Conservation (phyloP, 2,113 vertebrate genomes). For the Butorides virescens region DNA sequence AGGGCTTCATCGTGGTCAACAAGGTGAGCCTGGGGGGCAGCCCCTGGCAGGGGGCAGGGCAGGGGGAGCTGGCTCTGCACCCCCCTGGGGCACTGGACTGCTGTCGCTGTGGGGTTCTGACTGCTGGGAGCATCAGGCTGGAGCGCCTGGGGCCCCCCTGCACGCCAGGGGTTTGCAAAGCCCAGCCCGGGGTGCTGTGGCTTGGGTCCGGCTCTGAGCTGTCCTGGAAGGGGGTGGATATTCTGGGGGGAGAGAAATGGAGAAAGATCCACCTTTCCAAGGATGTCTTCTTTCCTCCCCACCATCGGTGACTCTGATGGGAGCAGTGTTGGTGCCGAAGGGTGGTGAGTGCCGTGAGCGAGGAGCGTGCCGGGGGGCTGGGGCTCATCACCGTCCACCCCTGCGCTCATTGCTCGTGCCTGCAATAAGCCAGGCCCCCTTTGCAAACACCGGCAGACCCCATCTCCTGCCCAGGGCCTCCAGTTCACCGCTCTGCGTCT, state of each 20-base stretch:
- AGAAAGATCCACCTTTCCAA: neutral
- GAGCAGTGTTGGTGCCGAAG: neutral
- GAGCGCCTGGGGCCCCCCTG: neutral
- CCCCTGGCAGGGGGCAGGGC: no score
- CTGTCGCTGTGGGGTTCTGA: accelerated
- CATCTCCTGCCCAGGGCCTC: neutral
- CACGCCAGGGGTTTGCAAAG: neutral
- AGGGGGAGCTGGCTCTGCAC: neutral
- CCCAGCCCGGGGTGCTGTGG: neutral
- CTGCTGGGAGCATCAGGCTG: accelerated
- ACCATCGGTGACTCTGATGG: accelerated
- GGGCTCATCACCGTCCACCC: neutral
- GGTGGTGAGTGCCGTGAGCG: neutral
- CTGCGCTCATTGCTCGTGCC: accelerated
- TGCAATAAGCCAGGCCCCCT: neutral
- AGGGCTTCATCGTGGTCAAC: conserved; percentile 92
- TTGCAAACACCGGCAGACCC: neutral
- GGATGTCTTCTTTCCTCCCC: neutral
- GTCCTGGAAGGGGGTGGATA: neutral
- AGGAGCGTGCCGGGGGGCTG: accelerated
- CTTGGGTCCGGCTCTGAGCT: neutral
- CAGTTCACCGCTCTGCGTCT: neutral
- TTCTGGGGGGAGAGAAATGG: neutral
- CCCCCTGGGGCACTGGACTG: neutral
- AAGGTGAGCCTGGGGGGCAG: conserved; percentile 77